These are phyloP conservation scores for Nesospiza acunhae DNA, from an alignment of 2,113 vertebrate genomes.

Conservation along the genomic window DNA sequence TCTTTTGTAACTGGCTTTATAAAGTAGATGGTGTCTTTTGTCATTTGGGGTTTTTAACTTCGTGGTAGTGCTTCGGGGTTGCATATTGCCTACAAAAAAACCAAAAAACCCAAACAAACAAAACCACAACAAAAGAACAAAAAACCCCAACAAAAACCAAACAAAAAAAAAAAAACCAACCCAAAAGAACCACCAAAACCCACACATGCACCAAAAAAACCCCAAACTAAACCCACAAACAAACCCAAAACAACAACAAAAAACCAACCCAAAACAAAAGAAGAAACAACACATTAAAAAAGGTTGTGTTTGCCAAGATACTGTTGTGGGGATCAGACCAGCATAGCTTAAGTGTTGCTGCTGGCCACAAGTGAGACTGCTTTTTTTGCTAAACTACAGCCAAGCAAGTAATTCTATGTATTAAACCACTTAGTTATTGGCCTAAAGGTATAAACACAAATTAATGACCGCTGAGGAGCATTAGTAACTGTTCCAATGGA, in stretches of 20 bases:
- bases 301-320: neutral
- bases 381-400: neutral
- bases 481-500: neutral
- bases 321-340: neutral
- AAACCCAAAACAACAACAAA: neutral
- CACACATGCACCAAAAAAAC: neutral
- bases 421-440: neutral
- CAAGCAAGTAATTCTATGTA: neutral
- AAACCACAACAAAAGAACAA: neutral
- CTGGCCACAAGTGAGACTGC: neutral
- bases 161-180: neutral
- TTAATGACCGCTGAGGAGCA: neutral
- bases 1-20: neutral
- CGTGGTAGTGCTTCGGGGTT: neutral
- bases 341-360: neutral
- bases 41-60: neutral
- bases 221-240: neutral
- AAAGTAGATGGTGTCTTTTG: neutral
- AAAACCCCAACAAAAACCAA: neutral
- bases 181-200: too few species aligned
- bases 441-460: neutral
- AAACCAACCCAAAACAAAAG: neutral
- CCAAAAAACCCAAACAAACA: neutral
- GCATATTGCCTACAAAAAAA: neutral
- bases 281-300: neutral